Base-by-base conservation (phyloP, 2,113 vertebrate genomes). In the Brachyhypopomus occidentalis region DNA sequence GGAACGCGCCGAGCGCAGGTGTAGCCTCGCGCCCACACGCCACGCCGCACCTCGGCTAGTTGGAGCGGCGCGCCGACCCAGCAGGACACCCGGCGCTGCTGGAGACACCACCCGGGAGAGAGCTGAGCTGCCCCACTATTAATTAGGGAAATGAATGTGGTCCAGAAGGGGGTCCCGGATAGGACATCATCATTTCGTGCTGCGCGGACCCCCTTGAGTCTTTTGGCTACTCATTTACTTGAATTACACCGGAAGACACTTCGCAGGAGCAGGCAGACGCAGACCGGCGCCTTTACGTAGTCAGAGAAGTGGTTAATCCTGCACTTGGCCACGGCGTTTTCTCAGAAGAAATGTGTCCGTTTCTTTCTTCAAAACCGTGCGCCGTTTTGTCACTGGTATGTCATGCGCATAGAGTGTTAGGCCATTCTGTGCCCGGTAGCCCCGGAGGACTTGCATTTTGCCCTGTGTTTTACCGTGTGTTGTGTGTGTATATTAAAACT, bases 171-270 rank as follows among this genome's bases (percentile, higher is more conserved):
- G 69, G 79, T 80, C 88, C 86, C 75, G 84, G 3, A 23, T 83
- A 48, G 63, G 82, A 78, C 3, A 62, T n/a, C 60, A 78, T 76
- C 82, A 60, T 86, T 75, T 87, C 77, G 83, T 64, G 62, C 63
- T 4, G 25, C 64, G 14, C 22, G 36, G 83, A 48, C 82, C 85
- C 1, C 16, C 55, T 30, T 1, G 55, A 84, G 83, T 83, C 72
- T 41, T 8, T 77, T 55, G 72, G 14, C 45, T 87, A 71, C 84
- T 86, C 87, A 81, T 88, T 87, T 85, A 87, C 72, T 80, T 74
- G 78, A 86, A 87, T 84, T 79, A 71, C 3, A 25, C 5, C 0
- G 81, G 16, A 14, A 74, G 72, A 66, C 79, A 71, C 72, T 59
- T 85, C 38, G 30, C 71, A 79, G 80, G 69, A 74, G 69, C 64